Conservation (phyloP, 1,140 invertebrate species). For the Plutomurus gul region DNA sequence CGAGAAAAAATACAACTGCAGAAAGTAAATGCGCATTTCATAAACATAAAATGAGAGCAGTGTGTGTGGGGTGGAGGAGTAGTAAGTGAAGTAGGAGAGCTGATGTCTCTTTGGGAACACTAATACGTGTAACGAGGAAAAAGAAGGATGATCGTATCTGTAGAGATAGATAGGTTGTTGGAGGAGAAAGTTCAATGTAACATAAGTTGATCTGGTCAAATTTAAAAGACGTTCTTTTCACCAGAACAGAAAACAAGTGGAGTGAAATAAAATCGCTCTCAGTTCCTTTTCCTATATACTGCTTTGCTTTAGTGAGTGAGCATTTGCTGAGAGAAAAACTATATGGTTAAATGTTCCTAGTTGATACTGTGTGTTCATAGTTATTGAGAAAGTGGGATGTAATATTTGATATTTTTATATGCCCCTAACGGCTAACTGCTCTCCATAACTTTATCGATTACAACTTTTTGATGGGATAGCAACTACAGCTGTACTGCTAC, state of each 20-base stretch:
- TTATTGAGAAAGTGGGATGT: constrained; percentile 29
- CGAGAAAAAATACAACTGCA: background rate
- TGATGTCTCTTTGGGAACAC: no score
- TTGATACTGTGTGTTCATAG: constrained; percentile 1
- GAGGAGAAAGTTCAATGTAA: no score
- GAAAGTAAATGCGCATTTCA: background rate
- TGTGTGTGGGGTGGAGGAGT: no score
- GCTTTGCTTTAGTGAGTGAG: background rate
- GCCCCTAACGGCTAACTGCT: constrained; percentile 26
- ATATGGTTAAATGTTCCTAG: constrained; percentile 7
- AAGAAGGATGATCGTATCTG: no score
- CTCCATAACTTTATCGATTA: constrained; percentile 35
- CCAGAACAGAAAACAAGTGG: background rate
- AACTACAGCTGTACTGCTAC: background rate
- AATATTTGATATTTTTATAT: constrained; percentile 31
- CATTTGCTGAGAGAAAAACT: background rate
- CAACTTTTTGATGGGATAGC: constrained; percentile 30
- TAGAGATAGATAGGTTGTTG: no score
- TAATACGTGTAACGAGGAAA: no score
- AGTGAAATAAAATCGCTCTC: background rate
- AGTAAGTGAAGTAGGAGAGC: no score
- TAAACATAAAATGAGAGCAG: no score
- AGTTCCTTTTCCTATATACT: constrained; percentile 1
- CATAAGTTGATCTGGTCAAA: constrained; percentile 7
- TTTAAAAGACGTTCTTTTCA: constrained; percentile 1